These are phyloP conservation scores for Tinamus guttatus DNA, from an alignment of 2,113 vertebrate genomes.

Conservation along the genomic window DNA sequence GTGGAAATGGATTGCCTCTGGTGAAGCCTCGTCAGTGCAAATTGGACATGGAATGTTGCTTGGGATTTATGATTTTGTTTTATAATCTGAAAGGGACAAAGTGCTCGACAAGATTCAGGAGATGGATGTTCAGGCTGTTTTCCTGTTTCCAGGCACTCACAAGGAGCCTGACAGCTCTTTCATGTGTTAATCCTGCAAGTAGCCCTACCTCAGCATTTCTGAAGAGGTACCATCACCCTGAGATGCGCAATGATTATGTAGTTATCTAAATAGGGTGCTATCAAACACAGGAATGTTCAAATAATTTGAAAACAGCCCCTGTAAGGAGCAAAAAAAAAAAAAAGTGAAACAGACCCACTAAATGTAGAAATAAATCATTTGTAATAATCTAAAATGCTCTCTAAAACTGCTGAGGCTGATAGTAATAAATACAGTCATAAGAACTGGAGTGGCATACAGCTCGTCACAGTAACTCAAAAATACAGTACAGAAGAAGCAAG, in stretches of 20 bases:
- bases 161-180: not conserved
- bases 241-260: not conserved
- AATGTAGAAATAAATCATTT: slow-evolving; percentile 3
- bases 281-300: not conserved
- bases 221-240: not conserved
- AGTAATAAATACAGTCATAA: not conserved
- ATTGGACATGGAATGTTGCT: not conserved
- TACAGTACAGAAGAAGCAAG: not conserved
- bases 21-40: not conserved
- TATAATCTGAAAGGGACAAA: not conserved
- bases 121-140: not conserved
- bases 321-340: not conserved
- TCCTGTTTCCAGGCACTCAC: not conserved
- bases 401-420: not conserved
- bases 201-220: not conserved
- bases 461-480: not conserved
- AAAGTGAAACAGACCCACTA: not conserved
- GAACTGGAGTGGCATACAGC: not conserved
- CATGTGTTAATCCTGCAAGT: not conserved
- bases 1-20: not conserved
- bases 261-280: not conserved
- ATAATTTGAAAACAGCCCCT: not conserved
- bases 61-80: not conserved
- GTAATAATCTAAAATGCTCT: not conserved
- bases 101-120: not conserved